Base-by-base conservation (phyloP, 2,797 vertebrate species). In the Euthynnus affinis region DNA sequence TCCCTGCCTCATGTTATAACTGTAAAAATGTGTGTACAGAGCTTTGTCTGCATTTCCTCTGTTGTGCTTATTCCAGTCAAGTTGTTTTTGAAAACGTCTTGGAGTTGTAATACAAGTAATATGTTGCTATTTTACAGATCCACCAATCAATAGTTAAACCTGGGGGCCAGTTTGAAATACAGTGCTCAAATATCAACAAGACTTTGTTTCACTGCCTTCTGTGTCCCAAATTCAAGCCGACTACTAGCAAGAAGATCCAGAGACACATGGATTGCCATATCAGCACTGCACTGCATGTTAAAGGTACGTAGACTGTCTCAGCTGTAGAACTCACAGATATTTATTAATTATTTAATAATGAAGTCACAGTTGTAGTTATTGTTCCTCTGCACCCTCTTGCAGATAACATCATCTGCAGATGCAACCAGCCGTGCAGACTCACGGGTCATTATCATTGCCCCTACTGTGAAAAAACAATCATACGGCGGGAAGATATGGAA, bases 401-500 rank as follows among this genome's bases (percentile, higher is more conserved):
- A 66, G 49, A 37, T 1, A 67, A 55, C 27, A 40, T 52, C 5
- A 66, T 67, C n/a, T 57, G 37, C 40, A 69, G 53, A 29, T 69
- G 66, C 53, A 70, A 58, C 20, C 10, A 46, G 18, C 40, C 55
- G 14, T 70, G 67, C 40, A 42, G 67, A 15, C 23, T 20, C 18
- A 13, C 17, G 1, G 23, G 53, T 13, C 53, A 57, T 46, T 69
- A 56, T 46, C 53, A 58, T 29, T 69, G 66, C 53, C 66, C 66
- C 9, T 57, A 29, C 18, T 70, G 67, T 48, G 20, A 29, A 13
- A 70, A 20, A 32, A 70, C 67, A 44, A 48, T 70, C 25, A 15
- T 49, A 32, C 40, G 42, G 40, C 17, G 56, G 18, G 55, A 48
- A 15, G 8, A 46, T 6, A 48, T 34, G 52, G 40, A 32, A 70